These are phyloP conservation scores for Notodonta ziczac DNA, from an alignment of 2,888 invertebrate genomes.

Conservation along the genomic window DNA sequence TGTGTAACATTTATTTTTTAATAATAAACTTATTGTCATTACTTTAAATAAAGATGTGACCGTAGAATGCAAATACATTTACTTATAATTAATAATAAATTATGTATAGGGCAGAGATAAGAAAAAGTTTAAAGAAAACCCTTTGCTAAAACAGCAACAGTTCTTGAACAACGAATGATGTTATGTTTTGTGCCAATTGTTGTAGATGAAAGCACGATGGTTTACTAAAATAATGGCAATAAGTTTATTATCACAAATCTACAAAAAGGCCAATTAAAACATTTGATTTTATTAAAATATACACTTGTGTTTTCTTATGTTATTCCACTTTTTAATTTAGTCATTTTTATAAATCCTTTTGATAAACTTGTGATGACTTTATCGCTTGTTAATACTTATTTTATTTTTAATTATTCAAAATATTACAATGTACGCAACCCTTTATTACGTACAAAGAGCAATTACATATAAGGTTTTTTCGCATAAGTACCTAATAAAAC, in stretches of 20 bases:
- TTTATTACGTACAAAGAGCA: no score
- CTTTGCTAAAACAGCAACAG: not conserved
- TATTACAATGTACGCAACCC: no score
- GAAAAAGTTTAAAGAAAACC: not conserved
- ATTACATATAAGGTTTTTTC: no score
- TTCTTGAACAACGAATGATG: conserved; percentile 29
- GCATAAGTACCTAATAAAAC: no score
- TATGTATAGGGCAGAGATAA: not conserved
- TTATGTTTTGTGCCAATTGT: conserved; percentile 53
- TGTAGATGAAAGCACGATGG: conserved; percentile 26
- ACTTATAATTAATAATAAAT: no score
- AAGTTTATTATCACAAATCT: not conserved
- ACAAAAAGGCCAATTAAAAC: not conserved
- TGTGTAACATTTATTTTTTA: not conserved
- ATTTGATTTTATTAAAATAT: conserved; percentile 4
- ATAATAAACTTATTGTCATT: conserved; percentile 5
- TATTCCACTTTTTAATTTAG: conserved; percentile 1
- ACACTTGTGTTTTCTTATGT: not conserved
- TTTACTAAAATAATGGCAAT: conserved; percentile 28
- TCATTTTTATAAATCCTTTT: not conserved
- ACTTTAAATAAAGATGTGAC: conserved; percentile 2
- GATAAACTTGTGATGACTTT: not conserved
- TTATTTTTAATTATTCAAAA: no score
- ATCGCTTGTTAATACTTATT: not conserved
- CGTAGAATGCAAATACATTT: not conserved